Conservation (phyloP, 2,888 invertebrate species). For the Subacronicta megacephala region DNA sequence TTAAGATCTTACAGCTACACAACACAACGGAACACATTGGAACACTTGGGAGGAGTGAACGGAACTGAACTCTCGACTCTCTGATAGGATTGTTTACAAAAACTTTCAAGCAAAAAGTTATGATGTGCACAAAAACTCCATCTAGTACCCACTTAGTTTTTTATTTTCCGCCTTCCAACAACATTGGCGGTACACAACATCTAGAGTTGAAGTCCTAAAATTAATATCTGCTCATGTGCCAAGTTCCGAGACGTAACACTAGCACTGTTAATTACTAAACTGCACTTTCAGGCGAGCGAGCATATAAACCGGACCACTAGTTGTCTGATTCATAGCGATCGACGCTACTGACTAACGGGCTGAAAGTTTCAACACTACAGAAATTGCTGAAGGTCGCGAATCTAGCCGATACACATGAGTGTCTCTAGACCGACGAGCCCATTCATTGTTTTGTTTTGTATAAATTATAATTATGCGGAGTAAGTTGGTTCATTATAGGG, state of each 20-base stretch:
- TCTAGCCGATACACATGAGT: slow-evolving; percentile 50
- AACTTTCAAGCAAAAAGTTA: slow-evolving; percentile 40
- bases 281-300: slow-evolving; percentile 78
- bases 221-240: slow-evolving; percentile 67
- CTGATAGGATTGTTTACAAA: slow-evolving; percentile 50
- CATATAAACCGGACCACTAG: slow-evolving; percentile 78
- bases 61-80: slow-evolving; percentile 26
- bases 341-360: slow-evolving; percentile 62
- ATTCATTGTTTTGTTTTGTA: slow-evolving; percentile 50
- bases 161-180: slow-evolving; percentile 45
- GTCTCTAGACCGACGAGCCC: slow-evolving; percentile 35
- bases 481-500: slow-evolving; percentile 35
- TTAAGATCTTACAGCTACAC: slow-evolving; percentile 4
- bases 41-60: slow-evolving; percentile 21
- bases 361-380: slow-evolving; percentile 80
- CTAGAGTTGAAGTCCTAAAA: slow-evolving; percentile 56
- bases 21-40: slow-evolving; percentile 28
- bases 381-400: slow-evolving; percentile 76
- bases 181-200: slow-evolving; percentile 27
- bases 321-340: slow-evolving; percentile 81
- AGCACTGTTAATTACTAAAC: slow-evolving; percentile 73
- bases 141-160: slow-evolving; percentile 3
- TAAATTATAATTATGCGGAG: slow-evolving; percentile 34
- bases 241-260: slow-evolving; percentile 68
- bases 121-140: slow-evolving; percentile 30